Evolutionary conservation across 2,113 vertebrate species (phyloP), one percentile per base, ranked within the genome.

Genomic region (Mesocricetus auratus): DNA sequence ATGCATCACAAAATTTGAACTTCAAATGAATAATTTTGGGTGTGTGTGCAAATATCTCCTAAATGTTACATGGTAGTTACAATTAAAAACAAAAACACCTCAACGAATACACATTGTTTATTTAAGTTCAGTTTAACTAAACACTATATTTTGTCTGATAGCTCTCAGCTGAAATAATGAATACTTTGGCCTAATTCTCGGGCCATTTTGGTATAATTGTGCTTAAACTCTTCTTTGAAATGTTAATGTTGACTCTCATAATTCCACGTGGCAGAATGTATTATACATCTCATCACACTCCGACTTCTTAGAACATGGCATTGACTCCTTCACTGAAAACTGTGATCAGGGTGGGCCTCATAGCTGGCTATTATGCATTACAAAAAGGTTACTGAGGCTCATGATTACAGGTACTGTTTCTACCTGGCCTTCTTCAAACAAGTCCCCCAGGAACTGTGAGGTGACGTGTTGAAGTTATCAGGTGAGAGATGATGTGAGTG

Each of bases 41-140:
- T 42, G 33, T 6, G 0, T 2, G 50, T 1, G 24, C 42, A 77
- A 86, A 10, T 85, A 36, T 33, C 17, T 95, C 24, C 9, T 73
- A 90, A 91, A 90, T 91, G 62, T 89, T 94, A 16, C 75, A 75
- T 75, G 26, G 3, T 29, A 45, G 78, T 81, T 13, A 75, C n/a
- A 50, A 10, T 79, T 60, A 60, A 2, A 47, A 11, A 68, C 2
- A 33, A 88, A 83, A 62, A 90, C 78, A 88, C 9, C 50, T 53
- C 50, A 53, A 53, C 94, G 82, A 53, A 13, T 66, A 94, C 73
- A 74, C 66, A 50, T 58, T 88, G 22, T 74, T 89, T 83, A 86
- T 93, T 24, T 69, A 21, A 94, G 33, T 92, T 81, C 42, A 92
- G 82, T 83, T 82, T 95, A 95, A 83, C n/a, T 66, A 26, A 56